Base-by-base conservation (phyloP, 2,888 invertebrate species). In the Lithophane ornitopus region DNA sequence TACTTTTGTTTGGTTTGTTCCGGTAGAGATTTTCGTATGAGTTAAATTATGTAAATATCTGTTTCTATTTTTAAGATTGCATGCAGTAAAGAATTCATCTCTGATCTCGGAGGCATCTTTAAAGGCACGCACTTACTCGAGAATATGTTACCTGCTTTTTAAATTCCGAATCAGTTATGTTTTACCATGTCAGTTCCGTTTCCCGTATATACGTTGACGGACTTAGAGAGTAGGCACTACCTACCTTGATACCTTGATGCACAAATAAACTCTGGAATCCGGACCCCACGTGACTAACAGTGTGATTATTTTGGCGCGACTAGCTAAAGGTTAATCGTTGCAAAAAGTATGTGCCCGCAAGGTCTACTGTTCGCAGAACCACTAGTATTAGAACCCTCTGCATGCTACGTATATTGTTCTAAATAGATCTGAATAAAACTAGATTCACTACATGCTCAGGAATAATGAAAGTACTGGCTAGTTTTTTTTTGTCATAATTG, bases 31-130 rank as follows among this genome's bases (percentile, higher is more conserved):
- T 78, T 70, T 62, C 28, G n/a, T 14, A 14, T 14, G 39, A 62
- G 54, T 49, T 34, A 34, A 68, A 79, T 71, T 74, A 74, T 79
- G 59, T 61, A 62, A 78, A 81, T 67, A 41, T 58, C 14, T 65
- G 14, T 66, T 56, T 74, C 61, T 58, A 46, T 22, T 56, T 28
- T 62, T 58, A 8, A 19, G 8, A 49, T 63, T 3, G 49, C 22
- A 14, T n/a, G 11, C 44, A 0, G 14, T 19, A 14, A 16, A 16
- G 19, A 63, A 58, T 34, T n/a, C 0, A 28, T 19, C 7, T 26
- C 19, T 6, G 26, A 28, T 28, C 22, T 34, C 6, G 3, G 34
- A 6, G 9, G 49, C 6, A 7, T 67, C n/a, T 19, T 54, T 12
- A 46, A 22, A 65, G 41, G 41, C 41, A 41, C 34, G 34, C 34